Percentiles rank a stretch among this genome's conserved stretches.
phyloP scores from a whole-genome alignment of 1,140 invertebrate genomes.

The Sipha flava region DNA sequence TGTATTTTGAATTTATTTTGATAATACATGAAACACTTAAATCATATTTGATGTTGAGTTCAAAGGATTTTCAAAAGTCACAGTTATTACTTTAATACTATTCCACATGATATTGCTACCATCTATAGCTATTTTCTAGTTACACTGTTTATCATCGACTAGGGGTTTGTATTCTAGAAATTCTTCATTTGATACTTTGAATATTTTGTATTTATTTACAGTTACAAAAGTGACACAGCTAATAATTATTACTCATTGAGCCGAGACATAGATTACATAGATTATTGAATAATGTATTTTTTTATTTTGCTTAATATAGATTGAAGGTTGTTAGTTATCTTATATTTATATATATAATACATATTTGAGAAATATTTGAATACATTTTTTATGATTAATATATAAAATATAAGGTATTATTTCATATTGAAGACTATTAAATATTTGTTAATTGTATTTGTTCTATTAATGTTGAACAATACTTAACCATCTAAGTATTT shows the following conservation, averaged over 20 bases:
- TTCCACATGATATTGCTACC: background rate
- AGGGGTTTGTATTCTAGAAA: background rate
- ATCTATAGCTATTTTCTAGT: background rate
- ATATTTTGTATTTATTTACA: background rate
- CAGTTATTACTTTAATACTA: background rate
- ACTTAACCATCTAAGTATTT: too few species aligned
- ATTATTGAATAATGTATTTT: too few species aligned
- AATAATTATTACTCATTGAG: background rate
- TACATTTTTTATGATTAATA: too few species aligned
- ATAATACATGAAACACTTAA: background rate
- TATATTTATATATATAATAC: too few species aligned
- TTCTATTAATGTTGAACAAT: too few species aligned
- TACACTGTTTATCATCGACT: background rate
- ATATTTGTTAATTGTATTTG: too few species aligned
- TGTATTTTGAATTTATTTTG: background rate
- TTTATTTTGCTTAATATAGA: too few species aligned
- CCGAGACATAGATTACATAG: background rate
- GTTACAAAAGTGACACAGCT: background rate
- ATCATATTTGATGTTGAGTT: background rate
- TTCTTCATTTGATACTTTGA: background rate
- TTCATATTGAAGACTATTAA: too few species aligned
- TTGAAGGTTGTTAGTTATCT: too few species aligned
- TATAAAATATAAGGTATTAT: too few species aligned
- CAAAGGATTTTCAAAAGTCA: background rate
- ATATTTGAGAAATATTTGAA: too few species aligned